A percentile compares a stretch with the other conserved stretches of the same genome.
phyloP scores from a whole-genome alignment of 1,140 invertebrate genomes.

The Euborellia annulipes region DNA sequence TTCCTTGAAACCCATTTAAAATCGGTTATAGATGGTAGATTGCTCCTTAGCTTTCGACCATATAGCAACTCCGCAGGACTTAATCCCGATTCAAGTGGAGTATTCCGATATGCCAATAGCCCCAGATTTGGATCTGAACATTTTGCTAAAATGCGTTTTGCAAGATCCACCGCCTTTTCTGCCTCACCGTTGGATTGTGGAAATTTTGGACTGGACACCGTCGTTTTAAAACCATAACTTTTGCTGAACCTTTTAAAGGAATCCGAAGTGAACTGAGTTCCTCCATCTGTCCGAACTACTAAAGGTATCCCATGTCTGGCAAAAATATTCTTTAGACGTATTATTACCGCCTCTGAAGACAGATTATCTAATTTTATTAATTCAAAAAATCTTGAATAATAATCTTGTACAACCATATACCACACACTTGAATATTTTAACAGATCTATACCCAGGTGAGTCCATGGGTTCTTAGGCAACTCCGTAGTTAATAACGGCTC shows the following conservation, averaged over 20 bases:
- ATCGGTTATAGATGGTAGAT: too few relatives aligned
- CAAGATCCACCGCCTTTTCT: slow-evolving; percentile 19
- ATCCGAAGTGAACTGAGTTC: slow-evolving; percentile 10
- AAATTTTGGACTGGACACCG: slow-evolving; percentile 18
- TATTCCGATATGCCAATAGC: slow-evolving; percentile 13
- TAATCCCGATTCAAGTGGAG: slow-evolving; percentile 14
- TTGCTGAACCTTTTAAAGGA: slow-evolving; percentile 24
- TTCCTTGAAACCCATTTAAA: too few relatives aligned
- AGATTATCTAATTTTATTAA: slow-evolving; percentile 2
- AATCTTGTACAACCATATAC: slow-evolving; percentile 13
- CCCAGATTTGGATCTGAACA: slow-evolving; percentile 13
- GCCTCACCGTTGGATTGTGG: slow-evolving; percentile 18
- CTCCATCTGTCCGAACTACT: slow-evolving; percentile 25
- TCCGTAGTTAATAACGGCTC: slow-evolving; percentile 13
- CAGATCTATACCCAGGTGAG: slow-evolving; percentile 14
- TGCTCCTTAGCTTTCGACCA: slow-evolving; percentile 10
- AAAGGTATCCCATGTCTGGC: slow-evolving; percentile 10
- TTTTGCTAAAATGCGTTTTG: slow-evolving; percentile 18
- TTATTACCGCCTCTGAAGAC: slow-evolving; percentile 11
- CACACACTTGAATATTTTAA: slow-evolving; percentile 1
- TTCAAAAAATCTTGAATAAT: slow-evolving; percentile 15
- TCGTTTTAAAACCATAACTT: slow-evolving; percentile 22
- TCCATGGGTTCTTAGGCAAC: slow-evolving; percentile 12
- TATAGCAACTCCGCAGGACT: slow-evolving; percentile 15
- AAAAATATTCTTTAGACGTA: slow-evolving; percentile 10